Evolutionary conservation across 2,888 invertebrate genomes (phyloP), one percentile per base, ranked within the genome.

Genomic region (Agrenia bidenticulata): DNA sequence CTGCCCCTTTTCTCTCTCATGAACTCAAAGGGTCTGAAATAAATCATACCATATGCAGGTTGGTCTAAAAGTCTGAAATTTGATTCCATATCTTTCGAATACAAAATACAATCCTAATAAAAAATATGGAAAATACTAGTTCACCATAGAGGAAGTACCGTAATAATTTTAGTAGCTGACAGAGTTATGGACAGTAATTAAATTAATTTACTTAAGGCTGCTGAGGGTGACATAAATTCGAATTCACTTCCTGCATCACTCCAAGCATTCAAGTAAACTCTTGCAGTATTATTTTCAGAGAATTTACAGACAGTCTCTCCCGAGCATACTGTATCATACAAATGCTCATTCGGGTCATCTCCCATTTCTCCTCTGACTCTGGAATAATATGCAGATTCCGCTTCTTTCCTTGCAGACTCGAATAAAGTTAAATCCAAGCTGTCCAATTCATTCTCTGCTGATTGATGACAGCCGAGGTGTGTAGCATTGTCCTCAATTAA

Each of bases 351-450:
- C 23, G 53, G 41, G 53, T 27, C 15, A 26, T 41, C 45, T 13
- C 41, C 39, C 57, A 21, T 41, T 37, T 32, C 24, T 27, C 5
- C 27, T 55, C 26, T 55, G 5, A 23, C 21, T 26, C n/a, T 7
- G 17, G 2, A 26, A 7, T n/a, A 21, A 41, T 21, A 32, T 5
- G 23, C 37, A 26, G 64, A 54, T 13, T 50, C 61, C 37, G 61
- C 63, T 11, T n/a, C n/a, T 17, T 24, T 51, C 49, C 66, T 56
- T 15, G 59, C 65, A 19, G 86, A 86, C 78, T 87, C 87, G 79
- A 87, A 87, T 74, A 87, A 80, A 69, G 86, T 82, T 78, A 87
- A 81, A 80, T 87, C 87, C 74, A 87, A 81, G 70, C 87, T 86
- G 74, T 87, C 87, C 85, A 87, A 85, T 79, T 87, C 87, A 69